Conservation (phyloP, 1,140 invertebrate species). For the Schmidtea mediterranea region DNA sequence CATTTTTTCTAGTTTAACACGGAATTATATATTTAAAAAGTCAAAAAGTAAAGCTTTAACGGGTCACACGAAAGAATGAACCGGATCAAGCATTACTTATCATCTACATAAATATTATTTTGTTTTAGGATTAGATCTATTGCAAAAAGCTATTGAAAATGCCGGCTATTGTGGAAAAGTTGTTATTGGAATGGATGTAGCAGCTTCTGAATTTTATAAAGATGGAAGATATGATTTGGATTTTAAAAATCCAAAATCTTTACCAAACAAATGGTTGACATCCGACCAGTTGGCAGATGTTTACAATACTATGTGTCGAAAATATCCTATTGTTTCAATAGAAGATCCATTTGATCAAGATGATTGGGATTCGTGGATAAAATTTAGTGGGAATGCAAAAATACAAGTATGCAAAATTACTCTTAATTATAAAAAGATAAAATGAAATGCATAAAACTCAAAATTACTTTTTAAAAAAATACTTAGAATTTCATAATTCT, state of each 20-base stretch:
- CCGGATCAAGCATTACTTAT: too few relatives aligned
- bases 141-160: slow-evolving; percentile 64
- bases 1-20: too few relatives aligned
- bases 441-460: too few relatives aligned
- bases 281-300: slow-evolving; percentile 56
- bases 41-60: too few relatives aligned
- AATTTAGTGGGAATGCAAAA: slow-evolving; percentile 42
- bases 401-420: slow-evolving; percentile 54
- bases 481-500: too few relatives aligned
- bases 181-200: slow-evolving; percentile 95
- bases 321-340: slow-evolving; percentile 84
- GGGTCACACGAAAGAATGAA: too few relatives aligned
- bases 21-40: too few relatives aligned
- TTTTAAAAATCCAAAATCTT: slow-evolving; percentile 76
- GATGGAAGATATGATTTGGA: slow-evolving; percentile 71
- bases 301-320: slow-evolving; percentile 65
- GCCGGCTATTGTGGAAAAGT: slow-evolving; percentile 72
- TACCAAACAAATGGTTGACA: slow-evolving; percentile 32
- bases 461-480: too few relatives aligned
- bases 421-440: too few relatives aligned
- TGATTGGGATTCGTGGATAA: slow-evolving; percentile 72
- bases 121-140: slow-evolving; percentile 33
- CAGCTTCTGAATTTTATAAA: slow-evolving; percentile 71
- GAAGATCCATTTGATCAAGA: slow-evolving; percentile 96
- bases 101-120: too few relatives aligned